phyloP scores from a whole-genome alignment of 64 coral and sea anemone species.

The Porites lutea region DNA sequence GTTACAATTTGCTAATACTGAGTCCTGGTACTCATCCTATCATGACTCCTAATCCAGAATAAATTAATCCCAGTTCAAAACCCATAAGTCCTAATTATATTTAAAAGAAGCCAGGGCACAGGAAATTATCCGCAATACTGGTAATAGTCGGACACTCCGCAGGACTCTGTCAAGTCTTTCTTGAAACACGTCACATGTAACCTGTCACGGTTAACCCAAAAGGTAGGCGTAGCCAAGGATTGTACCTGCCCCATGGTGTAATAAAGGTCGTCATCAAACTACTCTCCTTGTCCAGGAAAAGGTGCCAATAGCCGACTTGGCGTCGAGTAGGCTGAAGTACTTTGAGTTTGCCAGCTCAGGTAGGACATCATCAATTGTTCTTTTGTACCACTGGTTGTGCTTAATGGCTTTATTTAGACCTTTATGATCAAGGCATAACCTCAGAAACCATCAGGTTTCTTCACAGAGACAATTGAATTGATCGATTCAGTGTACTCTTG shows the following conservation, averaged over 20 bases:
- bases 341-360: not conserved
- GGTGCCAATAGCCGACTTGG: conserved; percentile 13
- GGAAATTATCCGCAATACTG: not conserved
- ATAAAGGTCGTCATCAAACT: conserved; percentile 18
- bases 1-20: no score
- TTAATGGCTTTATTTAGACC: conserved; percentile 27
- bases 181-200: not conserved
- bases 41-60: no score
- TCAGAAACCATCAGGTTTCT: not conserved
- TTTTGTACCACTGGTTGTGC: not conserved
- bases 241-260: conserved; percentile 14
- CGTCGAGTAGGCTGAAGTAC: conserved; percentile 14
- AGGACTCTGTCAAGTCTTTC: not conserved
- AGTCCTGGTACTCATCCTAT: no score
- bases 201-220: conserved; percentile 3
- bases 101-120: not conserved
- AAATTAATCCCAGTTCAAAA: no score
- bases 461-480: not conserved
- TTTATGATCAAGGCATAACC: conserved; percentile 20
- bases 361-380: conserved; percentile 4
- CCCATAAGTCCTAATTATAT: no score
- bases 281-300: not conserved
- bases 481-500: conserved; percentile 20
- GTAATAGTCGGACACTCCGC: not conserved
- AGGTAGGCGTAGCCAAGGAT: not conserved